These are phyloP conservation scores for Trichoplusia ni DNA, from an alignment of 1,140 invertebrate genomes.

Conservation along the genomic window DNA sequence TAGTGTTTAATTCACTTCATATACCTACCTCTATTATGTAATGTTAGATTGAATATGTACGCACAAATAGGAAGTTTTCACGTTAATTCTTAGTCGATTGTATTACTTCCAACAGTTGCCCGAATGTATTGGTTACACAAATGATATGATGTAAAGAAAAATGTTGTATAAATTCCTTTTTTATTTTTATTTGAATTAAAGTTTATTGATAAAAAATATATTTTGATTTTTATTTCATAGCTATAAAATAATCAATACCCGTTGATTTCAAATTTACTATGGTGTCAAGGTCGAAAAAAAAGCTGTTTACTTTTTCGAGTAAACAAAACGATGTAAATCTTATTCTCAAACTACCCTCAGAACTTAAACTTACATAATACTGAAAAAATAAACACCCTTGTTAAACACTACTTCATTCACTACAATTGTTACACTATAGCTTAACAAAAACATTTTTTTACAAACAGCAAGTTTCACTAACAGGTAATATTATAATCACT, in stretches of 20 bases:
- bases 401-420: too few relatives aligned
- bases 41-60: not conserved
- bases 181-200: constrained; percentile 66
- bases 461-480: too few relatives aligned
- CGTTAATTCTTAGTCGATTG: not conserved
- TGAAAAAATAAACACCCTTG: not conserved
- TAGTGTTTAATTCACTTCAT: constrained; percentile 8
- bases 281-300: too few relatives aligned
- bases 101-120: not conserved
- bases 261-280: too few relatives aligned
- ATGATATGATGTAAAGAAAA: constrained; percentile 3
- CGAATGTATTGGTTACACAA: not conserved
- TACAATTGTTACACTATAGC: too few relatives aligned
- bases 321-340: too few relatives aligned
- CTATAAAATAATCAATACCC: too few relatives aligned
- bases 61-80: constrained; percentile 18
- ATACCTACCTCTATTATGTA: constrained; percentile 2
- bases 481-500: too few relatives aligned
- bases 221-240: constrained; percentile 21
- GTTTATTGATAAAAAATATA: constrained; percentile 44
- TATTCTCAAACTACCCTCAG: too few relatives aligned
- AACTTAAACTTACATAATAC: too few relatives aligned
- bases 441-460: too few relatives aligned
- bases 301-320: too few relatives aligned
- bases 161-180: constrained; percentile 67